A percentile compares a stretch with the other conserved stretches of the same genome.
These are phyloP conservation scores for Luidia sarsii DNA, from an alignment of 53 echinoderm and acorn worm species.

Conservation along the genomic window DNA sequence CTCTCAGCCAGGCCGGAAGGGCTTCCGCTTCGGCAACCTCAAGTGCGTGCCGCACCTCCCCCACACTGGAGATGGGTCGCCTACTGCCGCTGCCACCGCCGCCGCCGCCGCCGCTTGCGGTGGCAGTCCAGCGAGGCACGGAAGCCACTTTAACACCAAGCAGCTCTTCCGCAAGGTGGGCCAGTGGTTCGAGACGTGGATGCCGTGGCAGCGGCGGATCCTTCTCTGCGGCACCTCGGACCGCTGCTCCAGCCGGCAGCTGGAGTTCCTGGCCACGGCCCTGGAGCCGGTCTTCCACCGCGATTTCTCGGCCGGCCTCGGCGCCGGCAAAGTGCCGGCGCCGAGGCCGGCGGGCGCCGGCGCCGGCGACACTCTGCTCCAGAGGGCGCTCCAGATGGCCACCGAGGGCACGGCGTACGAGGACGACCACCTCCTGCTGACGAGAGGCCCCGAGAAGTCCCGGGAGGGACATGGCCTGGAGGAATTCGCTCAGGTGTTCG, in stretches of 20 bases:
- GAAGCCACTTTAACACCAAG: conserved; percentile 72
- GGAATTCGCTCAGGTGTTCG: conserved; percentile 54
- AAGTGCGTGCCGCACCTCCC: conserved; percentile 52
- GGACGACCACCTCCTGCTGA: conserved; percentile 19
- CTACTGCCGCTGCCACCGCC: no score
- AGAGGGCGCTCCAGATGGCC: conserved; percentile 57
- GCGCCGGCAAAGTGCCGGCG: conserved; percentile 65
- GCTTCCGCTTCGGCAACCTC: conserved; percentile 67
- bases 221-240: conserved; percentile 87
- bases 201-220: conserved; percentile 89
- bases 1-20: conserved; percentile 25
- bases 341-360: conserved; percentile 5
- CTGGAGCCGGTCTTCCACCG: conserved; percentile 96
- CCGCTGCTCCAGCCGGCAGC: conserved; percentile 75
- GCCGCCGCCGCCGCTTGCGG: background rate
- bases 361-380: no score
- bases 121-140: conserved; percentile 7
- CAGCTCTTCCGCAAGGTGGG: conserved; percentile 76
- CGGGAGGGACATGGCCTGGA: conserved; percentile 12
- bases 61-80: conserved; percentile 57
- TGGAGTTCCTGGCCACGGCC: conserved; percentile 92
- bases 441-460: background rate
- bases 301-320: conserved; percentile 73
- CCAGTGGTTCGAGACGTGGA: conserved; percentile 96
- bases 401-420: conserved; percentile 53